A percentile compares a stretch with the other conserved stretches of the same genome.
Evolutionary conservation across 2,797 vertebrate species (phyloP).

Genomic region (Hylomyscus alleni): DNA sequence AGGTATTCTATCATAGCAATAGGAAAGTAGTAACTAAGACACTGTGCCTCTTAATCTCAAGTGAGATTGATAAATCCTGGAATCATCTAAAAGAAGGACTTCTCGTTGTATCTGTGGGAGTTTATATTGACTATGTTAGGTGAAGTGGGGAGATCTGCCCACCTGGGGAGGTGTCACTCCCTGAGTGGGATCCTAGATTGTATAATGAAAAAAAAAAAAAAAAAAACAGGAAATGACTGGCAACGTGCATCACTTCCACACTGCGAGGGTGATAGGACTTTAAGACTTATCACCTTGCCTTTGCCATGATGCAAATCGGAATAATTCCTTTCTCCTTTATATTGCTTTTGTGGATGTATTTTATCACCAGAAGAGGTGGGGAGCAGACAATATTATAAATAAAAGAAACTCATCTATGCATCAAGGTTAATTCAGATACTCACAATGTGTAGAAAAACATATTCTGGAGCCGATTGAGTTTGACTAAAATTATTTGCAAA

Average conservation of each 20-base stretch:
- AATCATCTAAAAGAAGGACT: background rate
- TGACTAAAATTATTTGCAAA: conserved; percentile 21
- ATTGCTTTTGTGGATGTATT: background rate
- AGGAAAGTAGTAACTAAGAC: background rate
- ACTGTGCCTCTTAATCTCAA: background rate
- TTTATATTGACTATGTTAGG: background rate
- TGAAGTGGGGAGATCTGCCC: background rate
- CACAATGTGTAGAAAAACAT: background rate
- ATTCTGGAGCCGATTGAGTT: background rate
- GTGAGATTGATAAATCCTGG: background rate
- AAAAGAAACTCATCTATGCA: background rate
- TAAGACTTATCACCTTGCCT: background rate
- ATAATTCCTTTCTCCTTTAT: background rate
- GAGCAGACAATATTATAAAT: background rate
- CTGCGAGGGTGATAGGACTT: background rate
- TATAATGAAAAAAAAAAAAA: background rate
- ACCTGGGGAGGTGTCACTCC: background rate
- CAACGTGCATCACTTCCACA: background rate
- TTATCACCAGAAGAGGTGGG: background rate
- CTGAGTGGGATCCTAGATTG: background rate
- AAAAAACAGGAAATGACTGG: no score
- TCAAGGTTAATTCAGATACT: background rate
- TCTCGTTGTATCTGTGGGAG: background rate
- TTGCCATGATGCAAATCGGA: background rate
- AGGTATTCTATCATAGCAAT: background rate